These are phyloP conservation scores for Ericerus pela DNA, from an alignment of 1,140 invertebrate genomes.

Conservation along the genomic window DNA sequence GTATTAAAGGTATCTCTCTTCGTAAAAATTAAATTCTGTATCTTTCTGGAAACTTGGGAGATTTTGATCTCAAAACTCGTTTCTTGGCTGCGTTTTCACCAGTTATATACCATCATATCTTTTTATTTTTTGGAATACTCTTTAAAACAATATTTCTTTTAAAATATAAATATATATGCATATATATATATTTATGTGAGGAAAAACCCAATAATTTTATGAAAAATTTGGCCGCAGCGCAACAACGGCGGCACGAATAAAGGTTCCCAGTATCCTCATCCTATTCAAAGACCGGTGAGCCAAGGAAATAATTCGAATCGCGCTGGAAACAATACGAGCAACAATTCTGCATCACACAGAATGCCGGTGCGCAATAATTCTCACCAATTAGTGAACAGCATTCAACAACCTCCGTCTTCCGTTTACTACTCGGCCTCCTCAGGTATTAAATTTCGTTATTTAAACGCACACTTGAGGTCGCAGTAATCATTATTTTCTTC, in stretches of 20 bases:
- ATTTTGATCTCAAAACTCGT: too few species aligned
- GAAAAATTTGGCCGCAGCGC: not conserved
- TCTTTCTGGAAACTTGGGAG: too few species aligned
- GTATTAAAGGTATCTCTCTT: too few species aligned
- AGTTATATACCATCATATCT: too few species aligned
- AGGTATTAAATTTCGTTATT: not conserved
- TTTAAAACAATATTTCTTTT: too few species aligned
- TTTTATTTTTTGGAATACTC: too few species aligned
- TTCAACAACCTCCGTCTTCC: constrained; percentile 9
- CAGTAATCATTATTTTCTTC: not conserved
- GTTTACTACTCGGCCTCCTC: constrained; percentile 1
- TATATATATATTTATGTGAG: too few species aligned
- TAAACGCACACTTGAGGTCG: not conserved
- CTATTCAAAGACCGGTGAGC: constrained; percentile 7
- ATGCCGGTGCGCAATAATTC: constrained; percentile 4
- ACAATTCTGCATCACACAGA: not conserved
- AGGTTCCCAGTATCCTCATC: constrained; percentile 3
- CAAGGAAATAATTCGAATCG: constrained; percentile 3
- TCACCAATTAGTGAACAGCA: constrained; percentile 6
- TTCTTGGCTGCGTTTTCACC: too few species aligned
- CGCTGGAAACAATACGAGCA: not conserved
- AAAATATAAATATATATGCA: too few species aligned
- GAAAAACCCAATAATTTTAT: too few species aligned
- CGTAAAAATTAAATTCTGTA: too few species aligned
- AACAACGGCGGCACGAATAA: constrained; percentile 2